These are phyloP conservation scores for Mayetiola destructor DNA, from an alignment of 2,888 invertebrate genomes.

Conservation along the genomic window DNA sequence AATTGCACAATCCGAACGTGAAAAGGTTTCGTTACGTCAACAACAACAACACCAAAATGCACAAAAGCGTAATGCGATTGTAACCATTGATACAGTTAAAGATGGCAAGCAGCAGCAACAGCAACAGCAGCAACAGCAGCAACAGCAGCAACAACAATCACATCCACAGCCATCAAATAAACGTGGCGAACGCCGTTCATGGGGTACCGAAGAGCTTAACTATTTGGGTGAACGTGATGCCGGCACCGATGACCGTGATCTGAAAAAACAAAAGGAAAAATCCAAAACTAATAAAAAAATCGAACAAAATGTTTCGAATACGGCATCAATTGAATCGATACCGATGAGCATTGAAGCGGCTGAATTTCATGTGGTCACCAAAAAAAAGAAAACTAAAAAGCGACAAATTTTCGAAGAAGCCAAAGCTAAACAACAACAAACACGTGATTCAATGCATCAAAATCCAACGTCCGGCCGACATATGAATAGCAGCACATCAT, in stretches of 20 bases:
- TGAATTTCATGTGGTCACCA: constrained; percentile 72
- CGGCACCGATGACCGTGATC: constrained; percentile 18
- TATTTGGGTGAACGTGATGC: constrained; percentile 21
- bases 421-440: neutral
- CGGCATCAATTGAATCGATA: constrained; percentile 17
- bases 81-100: too few relatives aligned
- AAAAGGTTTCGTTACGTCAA: constrained; percentile 27
- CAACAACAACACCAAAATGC: constrained; percentile 24
- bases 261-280: constrained; percentile 20
- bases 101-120: constrained; percentile 23
- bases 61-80: constrained; percentile 24
- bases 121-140: constrained; percentile 19
- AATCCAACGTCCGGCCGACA: constrained; percentile 5
- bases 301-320: constrained; percentile 17
- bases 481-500: neutral
- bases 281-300: constrained; percentile 19
- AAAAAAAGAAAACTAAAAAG: constrained; percentile 66
- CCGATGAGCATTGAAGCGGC: constrained; percentile 39
- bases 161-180: constrained; percentile 16
- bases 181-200: constrained; percentile 43
- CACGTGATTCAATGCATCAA: neutral
- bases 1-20: constrained; percentile 37
- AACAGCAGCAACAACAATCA: constrained; percentile 19
- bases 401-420: constrained; percentile 32
- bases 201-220: constrained; percentile 50